A percentile compares a stretch with the other conserved stretches of the same genome.
Evolutionary conservation across 2,888 invertebrate genomes (phyloP).

Genomic region (Hedychridium roseum): DNA sequence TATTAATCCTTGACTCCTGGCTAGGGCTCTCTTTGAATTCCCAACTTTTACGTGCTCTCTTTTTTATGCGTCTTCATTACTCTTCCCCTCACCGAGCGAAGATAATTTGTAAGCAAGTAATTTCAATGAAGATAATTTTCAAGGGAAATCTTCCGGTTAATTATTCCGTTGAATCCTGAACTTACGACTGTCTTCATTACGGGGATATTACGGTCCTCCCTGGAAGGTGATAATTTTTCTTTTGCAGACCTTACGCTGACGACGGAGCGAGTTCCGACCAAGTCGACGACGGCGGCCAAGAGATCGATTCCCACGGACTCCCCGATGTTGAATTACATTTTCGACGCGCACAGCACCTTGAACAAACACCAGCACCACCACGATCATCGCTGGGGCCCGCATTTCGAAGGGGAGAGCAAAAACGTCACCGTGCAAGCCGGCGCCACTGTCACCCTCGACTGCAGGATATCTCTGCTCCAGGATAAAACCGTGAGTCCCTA

Average conservation of each 20-base stretch:
- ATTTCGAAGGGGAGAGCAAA: slow-evolving; percentile 75
- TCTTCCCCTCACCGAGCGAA: too few relatives aligned
- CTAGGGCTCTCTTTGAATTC: too few relatives aligned
- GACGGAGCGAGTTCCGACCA: slow-evolving; percentile 37
- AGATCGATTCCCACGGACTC: slow-evolving; percentile 67
- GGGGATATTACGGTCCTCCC: too few relatives aligned
- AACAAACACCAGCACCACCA: slow-evolving; percentile 76
- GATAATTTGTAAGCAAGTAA: too few relatives aligned
- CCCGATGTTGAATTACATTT: slow-evolving; percentile 78
- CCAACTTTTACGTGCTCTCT: too few relatives aligned
- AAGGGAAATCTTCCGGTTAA: too few relatives aligned
- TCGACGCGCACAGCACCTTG: slow-evolving; percentile 74
- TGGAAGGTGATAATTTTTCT: too few relatives aligned
- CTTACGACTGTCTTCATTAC: too few relatives aligned
- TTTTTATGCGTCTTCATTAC: too few relatives aligned
- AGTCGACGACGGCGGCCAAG: slow-evolving; percentile 47
- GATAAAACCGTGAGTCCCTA: slow-evolving; percentile 83
- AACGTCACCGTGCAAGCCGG: slow-evolving; percentile 79
- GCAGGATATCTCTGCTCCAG: slow-evolving; percentile 77
- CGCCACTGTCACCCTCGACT: slow-evolving; percentile 76
- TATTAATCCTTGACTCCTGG: too few relatives aligned
- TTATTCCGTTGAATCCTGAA: too few relatives aligned
- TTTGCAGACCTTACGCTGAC: slow-evolving; percentile 42
- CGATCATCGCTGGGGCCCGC: slow-evolving; percentile 73
- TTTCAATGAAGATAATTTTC: too few relatives aligned